These are phyloP conservation scores for Nematostella vectensis DNA, from an alignment of 92 coral and sea anemone genomes.

Conservation along the genomic window DNA sequence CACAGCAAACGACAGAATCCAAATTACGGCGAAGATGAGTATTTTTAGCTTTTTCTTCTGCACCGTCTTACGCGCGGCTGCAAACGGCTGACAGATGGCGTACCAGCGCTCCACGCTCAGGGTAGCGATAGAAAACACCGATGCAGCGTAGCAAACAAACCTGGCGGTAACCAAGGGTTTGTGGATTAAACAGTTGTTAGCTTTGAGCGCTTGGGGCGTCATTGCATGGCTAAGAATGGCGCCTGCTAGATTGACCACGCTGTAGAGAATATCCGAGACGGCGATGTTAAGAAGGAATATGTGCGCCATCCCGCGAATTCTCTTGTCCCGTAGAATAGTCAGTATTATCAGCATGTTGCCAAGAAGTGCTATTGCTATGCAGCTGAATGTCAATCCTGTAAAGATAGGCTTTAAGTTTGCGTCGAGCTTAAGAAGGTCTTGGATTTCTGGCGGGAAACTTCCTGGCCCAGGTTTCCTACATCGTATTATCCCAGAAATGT, in stretches of 20 bases:
- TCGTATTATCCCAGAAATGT: conserved; percentile 10
- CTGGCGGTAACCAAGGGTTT: conserved; percentile 27
- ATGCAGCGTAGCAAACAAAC: conserved; percentile 27
- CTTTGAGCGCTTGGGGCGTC: conserved; percentile 2
- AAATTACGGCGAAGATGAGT: conserved; percentile 3
- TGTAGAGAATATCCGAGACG: conserved; percentile 36
- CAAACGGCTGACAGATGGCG: conserved; percentile 27
- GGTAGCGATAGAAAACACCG: conserved; percentile 27
- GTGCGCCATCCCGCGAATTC: conserved; percentile 36
- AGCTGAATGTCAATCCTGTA: conserved; percentile 13
- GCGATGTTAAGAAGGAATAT: conserved; percentile 44
- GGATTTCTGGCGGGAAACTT: conserved; percentile 10
- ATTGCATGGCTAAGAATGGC: conserved; percentile 10
- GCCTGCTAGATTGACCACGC: conserved; percentile 36
- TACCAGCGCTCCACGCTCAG: conserved; percentile 46
- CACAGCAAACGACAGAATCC: conserved; percentile 20
- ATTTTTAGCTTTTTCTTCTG: conserved; percentile 23
- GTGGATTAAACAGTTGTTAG: conserved; percentile 14
- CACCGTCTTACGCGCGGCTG: conserved; percentile 11
- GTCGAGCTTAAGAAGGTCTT: conserved; percentile 13
- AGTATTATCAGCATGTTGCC: conserved; percentile 34
- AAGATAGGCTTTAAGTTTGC: conserved; percentile 27
- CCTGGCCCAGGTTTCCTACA: conserved; percentile 1
- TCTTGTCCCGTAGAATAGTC: conserved; percentile 29
- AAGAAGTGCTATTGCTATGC: conserved; percentile 29